A percentile compares a stretch with the other conserved stretches of the same genome.
Conservation (phyloP, 2,797 vertebrate genomes). For the Rhadinocentrus ornatus region DNA sequence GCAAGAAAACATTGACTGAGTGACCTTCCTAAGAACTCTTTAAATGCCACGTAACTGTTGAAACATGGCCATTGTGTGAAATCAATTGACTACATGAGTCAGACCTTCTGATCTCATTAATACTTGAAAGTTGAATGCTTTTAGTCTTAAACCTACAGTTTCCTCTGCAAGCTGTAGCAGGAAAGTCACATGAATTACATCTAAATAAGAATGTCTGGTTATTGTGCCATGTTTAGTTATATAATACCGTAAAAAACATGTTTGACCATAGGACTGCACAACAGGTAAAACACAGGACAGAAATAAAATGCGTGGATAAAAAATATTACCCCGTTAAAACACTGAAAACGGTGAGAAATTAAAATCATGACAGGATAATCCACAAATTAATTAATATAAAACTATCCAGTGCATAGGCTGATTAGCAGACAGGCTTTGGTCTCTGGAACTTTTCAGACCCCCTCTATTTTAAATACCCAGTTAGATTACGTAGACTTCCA, state of each 20-base stretch:
- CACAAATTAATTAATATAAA: slow-evolving; percentile 10
- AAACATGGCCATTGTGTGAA: background rate
- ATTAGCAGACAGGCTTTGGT: slow-evolving; percentile 21
- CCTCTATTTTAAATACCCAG: too few species aligned
- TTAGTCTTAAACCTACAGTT: background rate
- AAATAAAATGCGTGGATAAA: too few species aligned
- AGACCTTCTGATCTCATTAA: slow-evolving; percentile 1
- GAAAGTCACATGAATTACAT: slow-evolving; percentile 2
- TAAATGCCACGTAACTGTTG: slow-evolving; percentile 14
- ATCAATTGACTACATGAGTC: slow-evolving; percentile 1
- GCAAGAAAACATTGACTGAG: background rate
- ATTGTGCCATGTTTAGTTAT: too few species aligned
- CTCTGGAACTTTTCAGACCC: too few species aligned
- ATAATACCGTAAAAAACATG: too few species aligned
- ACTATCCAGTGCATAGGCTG: slow-evolving; percentile 11
- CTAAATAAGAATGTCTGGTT: too few species aligned
- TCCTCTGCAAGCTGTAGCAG: background rate
- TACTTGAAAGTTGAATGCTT: background rate
- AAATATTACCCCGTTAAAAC: too few species aligned
- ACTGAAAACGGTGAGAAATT: too few species aligned
- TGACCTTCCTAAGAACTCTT: slow-evolving; percentile 11
- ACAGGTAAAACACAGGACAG: too few species aligned
- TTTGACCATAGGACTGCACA: too few species aligned
- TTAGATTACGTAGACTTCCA: too few species aligned
- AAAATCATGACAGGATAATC: background rate